Evolutionary conservation across 2,113 vertebrate genomes (phyloP), one percentile per base, ranked within the genome.

Genomic region (Callospermophilus lateralis): DNA sequence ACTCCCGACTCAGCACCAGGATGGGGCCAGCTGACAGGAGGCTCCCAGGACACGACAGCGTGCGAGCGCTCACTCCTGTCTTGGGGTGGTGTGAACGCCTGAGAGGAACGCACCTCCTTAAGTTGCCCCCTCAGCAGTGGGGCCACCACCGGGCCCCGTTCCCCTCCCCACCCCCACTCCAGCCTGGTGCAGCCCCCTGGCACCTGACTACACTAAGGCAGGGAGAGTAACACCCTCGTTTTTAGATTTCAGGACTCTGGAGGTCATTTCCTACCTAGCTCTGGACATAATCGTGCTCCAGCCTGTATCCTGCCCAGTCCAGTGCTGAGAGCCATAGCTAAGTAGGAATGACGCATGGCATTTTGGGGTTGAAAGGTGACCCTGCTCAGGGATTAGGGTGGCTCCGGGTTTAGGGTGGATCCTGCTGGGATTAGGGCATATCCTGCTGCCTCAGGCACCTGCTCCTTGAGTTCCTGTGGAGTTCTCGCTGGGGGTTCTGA

Each of bases 81-180:
- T 51, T 51, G 20, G 68, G 10, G 3, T 32, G 16, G 0, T 55
- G 3, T 24, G 77, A 39, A n/a, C 37, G 6, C 24, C 67, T 28
- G 30, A n/a, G 45, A 53, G 26, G 61, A 39, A n/a, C 76, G 6
- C 15, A 28, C 15, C 51, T 39, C 48, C 70, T 83, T 6, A 6
- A 6, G 3, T 53, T 32, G 4, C 4, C 4, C 15, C 20, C 19
- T 6, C 6, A 7, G 4, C 28, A 30, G 0, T 32, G 55, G 63
- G 12, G n/a, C 74, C 13, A 61, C 13, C 12, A 5, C 48, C 58
- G 11, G 3, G 15, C 81, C 39, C 74, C 24, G 24, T 3, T 28
- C 8, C 32, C 26, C 13, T 34, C 0, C 4, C 6, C 6, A 19
- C 30, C 45, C 13, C 67, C 67, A 85, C 10, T n/a, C 13, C 32